Percentiles rank a stretch among this genome's conserved stretches.
These are phyloP conservation scores for Anguilla marmorata DNA, from an alignment of 2,797 vertebrate genomes.

Conservation along the genomic window DNA sequence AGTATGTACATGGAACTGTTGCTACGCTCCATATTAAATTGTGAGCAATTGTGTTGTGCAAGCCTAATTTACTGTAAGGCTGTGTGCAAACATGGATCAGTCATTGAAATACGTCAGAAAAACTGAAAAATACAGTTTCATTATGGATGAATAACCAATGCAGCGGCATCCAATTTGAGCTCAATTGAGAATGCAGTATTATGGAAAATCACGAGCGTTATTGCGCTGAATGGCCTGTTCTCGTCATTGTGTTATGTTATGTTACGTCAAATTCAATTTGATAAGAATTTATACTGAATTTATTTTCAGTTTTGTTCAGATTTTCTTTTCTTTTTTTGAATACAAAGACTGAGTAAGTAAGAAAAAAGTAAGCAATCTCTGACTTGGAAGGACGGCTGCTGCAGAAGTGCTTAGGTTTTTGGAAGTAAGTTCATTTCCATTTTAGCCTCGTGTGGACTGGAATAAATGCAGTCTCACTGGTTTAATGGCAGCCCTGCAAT, in stretches of 20 bases:
- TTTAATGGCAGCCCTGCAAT: slow-evolving; percentile 10
- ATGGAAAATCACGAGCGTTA: background rate
- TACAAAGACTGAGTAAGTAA: background rate
- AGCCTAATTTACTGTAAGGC: too few relatives aligned
- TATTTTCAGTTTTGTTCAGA: background rate
- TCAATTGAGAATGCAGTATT: background rate
- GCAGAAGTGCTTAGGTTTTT: background rate
- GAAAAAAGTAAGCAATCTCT: background rate
- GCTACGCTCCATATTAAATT: background rate
- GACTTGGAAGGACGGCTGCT: background rate
- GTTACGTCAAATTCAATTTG: background rate
- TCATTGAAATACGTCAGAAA: too few relatives aligned
- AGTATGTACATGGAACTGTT: background rate
- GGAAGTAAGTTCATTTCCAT: slow-evolving; percentile 5
- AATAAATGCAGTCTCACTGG: slow-evolving; percentile 8
- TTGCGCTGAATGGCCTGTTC: too few relatives aligned
- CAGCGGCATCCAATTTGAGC: background rate
- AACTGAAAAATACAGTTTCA: background rate
- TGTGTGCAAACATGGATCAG: too few relatives aligned
- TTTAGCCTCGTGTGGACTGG: background rate
- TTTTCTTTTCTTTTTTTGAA: background rate
- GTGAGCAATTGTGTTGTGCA: background rate
- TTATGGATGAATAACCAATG: background rate
- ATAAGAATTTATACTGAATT: background rate
- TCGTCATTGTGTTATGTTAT: background rate